A percentile compares a stretch with the other conserved stretches of the same genome.
Conservation (phyloP, 2,797 vertebrate genomes). For the Schizopygopsis pylzovi region DNA sequence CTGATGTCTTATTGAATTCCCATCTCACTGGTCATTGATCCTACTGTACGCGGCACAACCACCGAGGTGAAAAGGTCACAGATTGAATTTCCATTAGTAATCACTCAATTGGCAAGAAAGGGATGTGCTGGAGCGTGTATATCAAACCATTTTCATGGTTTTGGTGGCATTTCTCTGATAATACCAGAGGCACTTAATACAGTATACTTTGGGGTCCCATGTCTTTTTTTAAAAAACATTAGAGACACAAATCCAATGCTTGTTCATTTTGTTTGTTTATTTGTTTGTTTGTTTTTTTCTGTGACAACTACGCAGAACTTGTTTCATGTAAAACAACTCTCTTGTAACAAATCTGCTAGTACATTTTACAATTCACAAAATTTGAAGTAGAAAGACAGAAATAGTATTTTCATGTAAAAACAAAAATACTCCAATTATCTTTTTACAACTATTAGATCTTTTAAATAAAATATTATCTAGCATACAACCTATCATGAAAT, state of each 20-base stretch:
- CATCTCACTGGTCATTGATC: conserved; percentile 28
- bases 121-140: neutral
- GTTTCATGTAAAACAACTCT: neutral
- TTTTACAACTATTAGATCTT: neutral
- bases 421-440: neutral
- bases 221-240: neutral
- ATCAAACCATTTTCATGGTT: neutral
- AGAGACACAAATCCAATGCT: neutral
- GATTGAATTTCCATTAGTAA: neutral
- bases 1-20: conserved; percentile 42
- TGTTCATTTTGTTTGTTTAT: neutral
- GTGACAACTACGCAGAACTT: neutral
- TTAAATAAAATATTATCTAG: neutral
- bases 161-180: neutral
- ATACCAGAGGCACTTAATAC: neutral
- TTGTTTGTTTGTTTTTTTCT: neutral
- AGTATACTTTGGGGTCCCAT: neutral
- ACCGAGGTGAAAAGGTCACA: neutral
- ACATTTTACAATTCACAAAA: neutral
- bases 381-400: neutral
- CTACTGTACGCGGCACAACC: neutral
- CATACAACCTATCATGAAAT: neutral
- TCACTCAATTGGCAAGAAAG: neutral
- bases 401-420: neutral
- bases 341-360: neutral